Evolutionary conservation across 2,797 vertebrate species (phyloP), one percentile per base, ranked within the genome.

Genomic region (Hypotaenidia okinawae): DNA sequence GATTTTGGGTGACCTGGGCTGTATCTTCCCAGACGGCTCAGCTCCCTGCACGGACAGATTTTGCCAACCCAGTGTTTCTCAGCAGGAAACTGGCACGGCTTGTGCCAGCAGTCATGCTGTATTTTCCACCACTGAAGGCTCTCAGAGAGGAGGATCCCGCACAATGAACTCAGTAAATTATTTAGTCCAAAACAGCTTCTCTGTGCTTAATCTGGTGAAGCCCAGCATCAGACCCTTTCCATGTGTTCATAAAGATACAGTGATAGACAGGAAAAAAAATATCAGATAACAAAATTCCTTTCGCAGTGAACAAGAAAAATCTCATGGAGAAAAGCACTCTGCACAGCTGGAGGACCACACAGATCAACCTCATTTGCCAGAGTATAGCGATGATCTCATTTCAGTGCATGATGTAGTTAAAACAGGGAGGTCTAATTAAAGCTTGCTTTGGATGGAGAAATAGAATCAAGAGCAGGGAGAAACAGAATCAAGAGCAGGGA

Each of bases 291-390:
- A 23, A 51, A 89, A 94, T 80, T 79, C 57, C 22, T 63, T 52
- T 90, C 61, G 66, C 37, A 52, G 32, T 14, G 57, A 79, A 49
- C 33, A 54, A 41, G 62, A 80, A 66, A 84, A 85, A 11, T 55
- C 81, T 64, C 5, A 16, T 47, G 54, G 37, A 74, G 80, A 54
- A 88, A 77, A 93, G 59, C 63, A 52, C 39, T 49, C 73, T 76
- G 79, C 30, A 17, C 77, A 95, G 74, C 67, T 93, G 80, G 80
- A 82, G 51, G 91, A 94, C 84, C 95, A 96, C 94, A 92, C 86
- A 96, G 85, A 77, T 67, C 81, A 69, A 19, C 8, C 16, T 89
- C 55, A 84, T 94, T 84, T 94, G 62, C 81, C 74, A 70, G 63
- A 77, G 24, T 59, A 54, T 19, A 79, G 59, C 32, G 2, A 68